Evolutionary conservation across 2,113 vertebrate genomes (phyloP).

Genomic region (Atherinomorus stipes): DNA sequence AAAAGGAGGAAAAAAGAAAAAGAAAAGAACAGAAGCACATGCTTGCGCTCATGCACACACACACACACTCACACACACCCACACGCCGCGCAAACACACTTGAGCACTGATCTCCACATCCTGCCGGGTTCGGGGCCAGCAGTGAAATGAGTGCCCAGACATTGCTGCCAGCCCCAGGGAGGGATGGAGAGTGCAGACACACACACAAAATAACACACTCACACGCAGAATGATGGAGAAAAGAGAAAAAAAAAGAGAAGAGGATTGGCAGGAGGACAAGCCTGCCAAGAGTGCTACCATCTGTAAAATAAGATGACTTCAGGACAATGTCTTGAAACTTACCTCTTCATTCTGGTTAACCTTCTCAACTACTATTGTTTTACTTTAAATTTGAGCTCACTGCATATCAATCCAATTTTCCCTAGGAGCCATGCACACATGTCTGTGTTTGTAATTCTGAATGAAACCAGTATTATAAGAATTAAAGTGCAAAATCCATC

Average conservation of each 20-base stretch:
- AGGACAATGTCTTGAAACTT: conserved; percentile 55
- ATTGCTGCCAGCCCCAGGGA: conserved; percentile 83
- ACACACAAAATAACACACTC: conserved; percentile 33
- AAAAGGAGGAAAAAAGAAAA: conserved; percentile 60
- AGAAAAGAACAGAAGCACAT: conserved; percentile 68
- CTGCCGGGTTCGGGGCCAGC: conserved; percentile 85
- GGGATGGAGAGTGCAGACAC: conserved; percentile 75
- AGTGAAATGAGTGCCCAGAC: conserved; percentile 83
- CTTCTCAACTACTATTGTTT: conserved; percentile 42
- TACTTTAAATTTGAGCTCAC: conserved; percentile 23
- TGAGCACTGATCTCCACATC: conserved; percentile 84
- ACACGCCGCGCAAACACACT: conserved; percentile 59
- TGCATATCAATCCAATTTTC: conserved; percentile 18
- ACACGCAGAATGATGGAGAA: conserved; percentile 51
- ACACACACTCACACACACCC: conserved; percentile 34
- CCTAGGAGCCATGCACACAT: background rate
- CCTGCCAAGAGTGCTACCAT: conserved; percentile 72
- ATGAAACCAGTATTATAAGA: conserved; percentile 27
- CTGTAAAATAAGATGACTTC: conserved; percentile 67
- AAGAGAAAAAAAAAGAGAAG: conserved; percentile 12
- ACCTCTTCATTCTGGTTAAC: conserved; percentile 34
- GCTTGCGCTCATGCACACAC: conserved; percentile 30
- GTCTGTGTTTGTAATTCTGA: conserved; percentile 43
- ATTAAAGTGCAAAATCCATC: background rate
- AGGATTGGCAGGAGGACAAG: conserved; percentile 56